These are phyloP conservation scores for Tautogolabrus adspersus DNA, from an alignment of 2,113 vertebrate genomes.

Conservation along the genomic window DNA sequence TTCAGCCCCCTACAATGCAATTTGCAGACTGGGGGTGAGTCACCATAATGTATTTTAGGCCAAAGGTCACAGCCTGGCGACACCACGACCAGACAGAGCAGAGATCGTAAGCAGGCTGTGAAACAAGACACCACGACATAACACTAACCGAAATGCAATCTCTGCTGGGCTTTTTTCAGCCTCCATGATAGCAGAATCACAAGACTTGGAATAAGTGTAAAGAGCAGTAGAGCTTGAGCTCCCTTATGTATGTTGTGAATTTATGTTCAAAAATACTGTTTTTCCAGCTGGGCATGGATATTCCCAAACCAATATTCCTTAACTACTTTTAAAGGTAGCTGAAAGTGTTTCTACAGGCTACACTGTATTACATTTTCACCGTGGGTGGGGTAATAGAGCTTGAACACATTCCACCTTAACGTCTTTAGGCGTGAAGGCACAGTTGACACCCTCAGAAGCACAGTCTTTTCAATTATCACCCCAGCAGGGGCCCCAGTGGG, in stretches of 20 bases:
- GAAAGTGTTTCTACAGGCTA: slow-evolving; percentile 34
- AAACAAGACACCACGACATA: slow-evolving; percentile 60
- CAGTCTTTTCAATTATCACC: slow-evolving; percentile 70
- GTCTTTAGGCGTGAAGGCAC: slow-evolving; percentile 49
- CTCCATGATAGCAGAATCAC: slow-evolving; percentile 33
- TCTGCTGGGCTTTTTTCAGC: slow-evolving; percentile 43
- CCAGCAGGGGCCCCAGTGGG: slow-evolving; percentile 56
- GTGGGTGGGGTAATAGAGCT: slow-evolving; percentile 51
- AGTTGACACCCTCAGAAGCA: slow-evolving; percentile 54
- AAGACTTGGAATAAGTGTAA: slow-evolving; percentile 1
- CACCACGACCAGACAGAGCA: slow-evolving; percentile 56
- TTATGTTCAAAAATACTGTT: not conserved
- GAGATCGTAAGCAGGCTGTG: slow-evolving; percentile 26
- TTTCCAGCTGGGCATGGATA: not conserved
- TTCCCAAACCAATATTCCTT: not conserved
- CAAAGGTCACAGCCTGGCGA: slow-evolving; percentile 66
- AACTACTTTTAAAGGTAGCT: slow-evolving; percentile 9
- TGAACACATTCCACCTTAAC: slow-evolving; percentile 55
- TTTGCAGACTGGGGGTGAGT: slow-evolving; percentile 33
- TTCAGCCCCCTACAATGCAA: slow-evolving; percentile 8
- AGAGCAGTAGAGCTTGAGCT: slow-evolving; percentile 1
- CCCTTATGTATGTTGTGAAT: not conserved
- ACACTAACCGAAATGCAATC: slow-evolving; percentile 38
- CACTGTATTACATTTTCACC: slow-evolving; percentile 34
- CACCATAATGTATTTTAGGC: slow-evolving; percentile 49